A percentile compares a stretch with the other conserved stretches of the same genome.
Evolutionary conservation across 2,888 invertebrate species (phyloP).

Genomic region (Masnerella sp.): DNA sequence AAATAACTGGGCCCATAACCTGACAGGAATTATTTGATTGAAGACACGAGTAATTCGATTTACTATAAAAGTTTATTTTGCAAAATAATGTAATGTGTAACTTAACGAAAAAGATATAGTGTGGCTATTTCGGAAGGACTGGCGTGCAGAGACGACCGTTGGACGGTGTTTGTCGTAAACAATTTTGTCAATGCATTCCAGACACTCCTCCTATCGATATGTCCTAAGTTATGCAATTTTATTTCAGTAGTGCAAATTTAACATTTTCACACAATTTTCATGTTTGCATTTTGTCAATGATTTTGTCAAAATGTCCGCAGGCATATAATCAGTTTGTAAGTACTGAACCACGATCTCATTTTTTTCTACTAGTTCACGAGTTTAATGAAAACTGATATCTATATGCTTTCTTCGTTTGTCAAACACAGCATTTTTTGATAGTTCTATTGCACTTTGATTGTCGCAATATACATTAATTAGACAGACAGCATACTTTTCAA

Average conservation of each 20-base stretch:
- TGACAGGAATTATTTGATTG: too few relatives aligned
- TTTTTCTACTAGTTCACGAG: constrained; percentile 17
- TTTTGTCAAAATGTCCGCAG: constrained; percentile 35
- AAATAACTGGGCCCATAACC: too few relatives aligned
- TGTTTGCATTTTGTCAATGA: constrained; percentile 17
- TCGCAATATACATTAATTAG: constrained; percentile 35
- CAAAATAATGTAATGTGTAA: too few relatives aligned
- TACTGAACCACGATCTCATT: constrained; percentile 19
- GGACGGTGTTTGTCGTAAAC: too few relatives aligned
- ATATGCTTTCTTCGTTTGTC: constrained; percentile 30
- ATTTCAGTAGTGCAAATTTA: neutral
- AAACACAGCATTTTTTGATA: constrained; percentile 16
- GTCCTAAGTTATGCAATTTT: neutral
- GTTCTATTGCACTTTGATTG: neutral
- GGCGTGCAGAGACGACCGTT: too few relatives aligned
- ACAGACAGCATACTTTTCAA: constrained; percentile 10
- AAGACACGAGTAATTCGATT: too few relatives aligned
- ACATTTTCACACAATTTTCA: constrained; percentile 7
- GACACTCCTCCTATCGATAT: constrained; percentile 1
- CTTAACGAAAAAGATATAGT: too few relatives aligned
- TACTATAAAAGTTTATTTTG: too few relatives aligned
- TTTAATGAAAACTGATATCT: constrained; percentile 20
- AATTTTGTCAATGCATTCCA: too few relatives aligned
- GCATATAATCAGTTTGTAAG: constrained; percentile 19
- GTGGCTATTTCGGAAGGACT: too few relatives aligned